Conservation (phyloP, 1,140 invertebrate species). For the Drosophila oshimai region DNA sequence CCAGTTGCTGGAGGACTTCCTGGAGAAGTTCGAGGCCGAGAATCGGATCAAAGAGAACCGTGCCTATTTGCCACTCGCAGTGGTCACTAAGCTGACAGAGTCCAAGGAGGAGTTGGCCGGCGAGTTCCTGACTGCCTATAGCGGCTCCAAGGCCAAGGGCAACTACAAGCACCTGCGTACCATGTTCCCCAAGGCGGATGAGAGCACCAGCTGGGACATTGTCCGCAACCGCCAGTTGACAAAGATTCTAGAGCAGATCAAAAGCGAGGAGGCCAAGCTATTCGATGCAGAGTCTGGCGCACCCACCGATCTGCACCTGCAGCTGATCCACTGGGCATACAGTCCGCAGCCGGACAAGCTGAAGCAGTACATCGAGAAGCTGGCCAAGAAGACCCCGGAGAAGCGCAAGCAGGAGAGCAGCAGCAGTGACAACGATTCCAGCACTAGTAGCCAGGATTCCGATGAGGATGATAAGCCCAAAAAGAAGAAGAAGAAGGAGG, state of each 20-base stretch:
- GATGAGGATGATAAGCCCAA: slow-evolving; percentile 59
- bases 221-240: slow-evolving; percentile 85
- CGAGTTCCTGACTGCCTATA: slow-evolving; percentile 69
- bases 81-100: slow-evolving; percentile 68
- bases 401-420: slow-evolving; percentile 68
- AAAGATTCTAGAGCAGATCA: slow-evolving; percentile 84
- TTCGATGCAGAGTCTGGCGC: slow-evolving; percentile 85
- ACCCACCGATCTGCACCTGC: slow-evolving; percentile 85
- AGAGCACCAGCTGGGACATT: slow-evolving; percentile 86
- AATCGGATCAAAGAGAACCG: slow-evolving; percentile 86
- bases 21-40: slow-evolving; percentile 86
- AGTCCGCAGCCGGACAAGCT: slow-evolving; percentile 85
- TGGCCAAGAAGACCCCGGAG: slow-evolving; percentile 56
- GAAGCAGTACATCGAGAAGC: slow-evolving; percentile 72
- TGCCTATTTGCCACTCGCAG: slow-evolving; percentile 83
- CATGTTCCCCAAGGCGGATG: slow-evolving; percentile 83
- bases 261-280: slow-evolving; percentile 83
- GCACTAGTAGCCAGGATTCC: slow-evolving; percentile 31
- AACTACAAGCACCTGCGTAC: slow-evolving; percentile 87
- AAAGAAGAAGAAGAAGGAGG: slow-evolving; percentile 60
- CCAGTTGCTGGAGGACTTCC: slow-evolving; percentile 86
- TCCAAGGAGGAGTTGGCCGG: slow-evolving; percentile 70
- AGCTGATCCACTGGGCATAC: slow-evolving; percentile 87
- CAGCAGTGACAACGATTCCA: slow-evolving; percentile 43
- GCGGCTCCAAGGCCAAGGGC: slow-evolving; percentile 83